Conservation (phyloP, 2,888 invertebrate genomes). For the Eupithecia abbreviata region DNA sequence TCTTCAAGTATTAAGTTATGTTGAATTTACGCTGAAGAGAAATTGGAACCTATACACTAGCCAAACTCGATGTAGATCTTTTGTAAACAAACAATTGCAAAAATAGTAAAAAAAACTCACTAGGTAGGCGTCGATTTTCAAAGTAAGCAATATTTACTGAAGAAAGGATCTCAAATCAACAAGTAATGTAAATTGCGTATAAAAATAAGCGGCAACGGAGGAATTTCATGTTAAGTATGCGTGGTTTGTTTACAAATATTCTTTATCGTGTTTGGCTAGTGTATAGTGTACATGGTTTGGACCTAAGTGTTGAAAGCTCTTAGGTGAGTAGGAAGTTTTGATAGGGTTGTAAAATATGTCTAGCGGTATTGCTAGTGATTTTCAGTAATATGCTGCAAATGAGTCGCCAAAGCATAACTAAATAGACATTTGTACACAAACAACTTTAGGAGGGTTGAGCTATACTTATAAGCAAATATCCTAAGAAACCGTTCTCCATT, state of each 20-base stretch:
- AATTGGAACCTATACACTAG: not conserved
- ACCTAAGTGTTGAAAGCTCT: constrained; percentile 7
- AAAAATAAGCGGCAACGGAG: too few species aligned
- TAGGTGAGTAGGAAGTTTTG: constrained; percentile 3
- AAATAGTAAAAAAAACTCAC: too few species aligned
- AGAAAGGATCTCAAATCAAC: too few species aligned
- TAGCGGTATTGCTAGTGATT: constrained; percentile 5
- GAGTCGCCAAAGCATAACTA: constrained; percentile 18
- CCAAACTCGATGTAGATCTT: too few species aligned
- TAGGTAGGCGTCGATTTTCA: too few species aligned
- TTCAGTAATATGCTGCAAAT: constrained; percentile 23
- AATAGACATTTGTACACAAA: constrained; percentile 33
- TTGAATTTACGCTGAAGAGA: not conserved
- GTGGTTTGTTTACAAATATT: too few species aligned
- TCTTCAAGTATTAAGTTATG: not conserved
- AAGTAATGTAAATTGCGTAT: too few species aligned
- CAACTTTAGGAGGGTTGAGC: constrained; percentile 14
- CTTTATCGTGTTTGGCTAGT: not conserved
- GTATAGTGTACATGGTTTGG: not conserved
- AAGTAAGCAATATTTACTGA: too few species aligned
- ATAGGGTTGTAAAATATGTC: constrained; percentile 2
- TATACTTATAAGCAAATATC: not conserved
- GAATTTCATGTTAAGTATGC: too few species aligned
- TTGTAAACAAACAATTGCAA: too few species aligned
- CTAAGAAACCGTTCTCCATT: not conserved